Evolutionary conservation across 2,797 vertebrate species (phyloP), one percentile per base, ranked within the genome.

Genomic region (Zalophus californianus): DNA sequence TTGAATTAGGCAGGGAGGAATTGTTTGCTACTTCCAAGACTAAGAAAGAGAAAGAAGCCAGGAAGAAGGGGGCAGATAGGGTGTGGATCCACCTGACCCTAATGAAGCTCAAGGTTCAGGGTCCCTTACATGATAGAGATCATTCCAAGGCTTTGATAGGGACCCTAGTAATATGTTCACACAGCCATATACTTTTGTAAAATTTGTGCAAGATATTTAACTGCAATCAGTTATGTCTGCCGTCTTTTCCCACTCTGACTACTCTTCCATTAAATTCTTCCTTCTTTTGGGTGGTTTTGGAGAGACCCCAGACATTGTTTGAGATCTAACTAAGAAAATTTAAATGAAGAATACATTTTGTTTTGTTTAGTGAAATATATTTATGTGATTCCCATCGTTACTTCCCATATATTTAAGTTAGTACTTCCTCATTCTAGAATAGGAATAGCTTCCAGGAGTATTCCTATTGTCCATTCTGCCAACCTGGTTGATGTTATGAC

Each of bases 281-380:
- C n/a, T 90, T 73, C 16, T 86, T 41, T 16, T 35, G 62, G 25
- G 54, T 80, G 23, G 62, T 75, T 96, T 94, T 73, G 27, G 35
- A 93, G 77, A 80, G 21, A 72, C 11, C 75, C 16, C 84, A 78
- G 20, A 87, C 16, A 32, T 70, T 92, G 44, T 86, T 56, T 78
- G 80, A 93, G 21, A 5, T 89, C 7, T 68, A 93, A 62, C 75
- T 90, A 97, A 96, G n/a, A 58, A 96, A 89, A 84, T 68, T 35
- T 93, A 32, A 70, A 6, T 78, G 21, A 3, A 87, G 32, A 77
- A 84, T 82, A 44, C 41, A 62, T 91, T 91, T 95, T 80, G 38
- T 80, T 97, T 77, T 91, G 44, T 54, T 91, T 66, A 87, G 1
- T 41, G 7, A 25, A 56, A 84, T 78, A 83, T 32, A 62, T 75